These are phyloP conservation scores for Setipinna tenuifilis DNA, from an alignment of 2,797 vertebrate species.

Conservation along the genomic window DNA sequence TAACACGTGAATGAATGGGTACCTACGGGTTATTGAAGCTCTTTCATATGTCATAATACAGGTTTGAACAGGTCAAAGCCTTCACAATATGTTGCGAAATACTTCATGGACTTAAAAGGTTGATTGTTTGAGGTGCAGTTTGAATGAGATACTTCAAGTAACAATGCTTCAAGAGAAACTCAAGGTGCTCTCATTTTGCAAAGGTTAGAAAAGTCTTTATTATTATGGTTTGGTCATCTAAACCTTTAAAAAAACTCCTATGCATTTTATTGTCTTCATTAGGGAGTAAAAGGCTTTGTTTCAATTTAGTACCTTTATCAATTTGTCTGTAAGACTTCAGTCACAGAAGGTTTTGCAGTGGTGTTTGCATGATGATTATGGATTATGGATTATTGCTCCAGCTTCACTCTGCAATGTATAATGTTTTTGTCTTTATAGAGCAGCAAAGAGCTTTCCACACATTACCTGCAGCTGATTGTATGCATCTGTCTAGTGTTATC, in stretches of 20 bases:
- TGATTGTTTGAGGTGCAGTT: no score
- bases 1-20: background rate
- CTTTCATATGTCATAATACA: background rate
- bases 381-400: background rate
- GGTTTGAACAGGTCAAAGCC: background rate
- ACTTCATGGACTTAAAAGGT: no score
- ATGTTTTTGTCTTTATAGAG: background rate
- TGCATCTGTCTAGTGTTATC: constrained; percentile 1
- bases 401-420: background rate
- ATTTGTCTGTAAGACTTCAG: background rate
- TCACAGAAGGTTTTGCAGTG: background rate
- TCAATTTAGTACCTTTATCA: background rate
- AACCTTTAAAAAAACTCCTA: no score
- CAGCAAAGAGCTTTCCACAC: background rate
- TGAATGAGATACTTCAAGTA: no score
- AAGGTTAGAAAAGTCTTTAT: no score
- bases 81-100: no score
- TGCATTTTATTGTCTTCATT: no score
- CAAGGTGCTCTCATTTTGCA: no score
- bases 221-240: no score
- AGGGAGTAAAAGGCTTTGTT: background rate
- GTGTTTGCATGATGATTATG: background rate
- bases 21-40: background rate
- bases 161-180: no score
- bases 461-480: background rate